Evolutionary conservation across 2,113 vertebrate species (phyloP).

Genomic region (Columbina picui): DNA sequence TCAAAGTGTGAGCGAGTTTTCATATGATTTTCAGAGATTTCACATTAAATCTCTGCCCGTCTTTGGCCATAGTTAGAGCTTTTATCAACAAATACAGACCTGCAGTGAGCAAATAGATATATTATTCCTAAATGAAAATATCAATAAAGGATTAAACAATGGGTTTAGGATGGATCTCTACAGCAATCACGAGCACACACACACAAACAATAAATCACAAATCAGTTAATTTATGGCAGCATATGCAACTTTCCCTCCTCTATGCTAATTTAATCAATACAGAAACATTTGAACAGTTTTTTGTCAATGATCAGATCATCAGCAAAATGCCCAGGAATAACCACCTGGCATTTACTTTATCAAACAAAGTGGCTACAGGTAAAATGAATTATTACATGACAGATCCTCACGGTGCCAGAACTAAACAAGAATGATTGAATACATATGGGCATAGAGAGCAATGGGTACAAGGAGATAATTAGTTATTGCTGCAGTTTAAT

Average conservation of each 20-base stretch:
- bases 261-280: background rate
- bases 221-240: background rate
- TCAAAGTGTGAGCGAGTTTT: accelerated
- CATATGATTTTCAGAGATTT: too few relatives aligned
- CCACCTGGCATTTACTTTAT: background rate
- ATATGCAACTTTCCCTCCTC: background rate
- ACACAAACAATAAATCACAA: background rate
- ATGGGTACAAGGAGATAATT: background rate
- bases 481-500: background rate
- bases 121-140: background rate
- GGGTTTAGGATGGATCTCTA: background rate
- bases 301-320: background rate
- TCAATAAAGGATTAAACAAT: background rate
- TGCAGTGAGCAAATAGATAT: accelerated
- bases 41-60: accelerated
- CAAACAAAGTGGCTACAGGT: background rate
- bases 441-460: background rate
- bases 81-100: background rate
- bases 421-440: background rate
- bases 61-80: background rate
- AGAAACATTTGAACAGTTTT: background rate
- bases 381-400: background rate
- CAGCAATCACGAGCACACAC: background rate
- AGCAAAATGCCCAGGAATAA: background rate
- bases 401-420: background rate